These are phyloP conservation scores for Turnix velox DNA, from an alignment of 2,113 vertebrate species.

Conservation along the genomic window DNA sequence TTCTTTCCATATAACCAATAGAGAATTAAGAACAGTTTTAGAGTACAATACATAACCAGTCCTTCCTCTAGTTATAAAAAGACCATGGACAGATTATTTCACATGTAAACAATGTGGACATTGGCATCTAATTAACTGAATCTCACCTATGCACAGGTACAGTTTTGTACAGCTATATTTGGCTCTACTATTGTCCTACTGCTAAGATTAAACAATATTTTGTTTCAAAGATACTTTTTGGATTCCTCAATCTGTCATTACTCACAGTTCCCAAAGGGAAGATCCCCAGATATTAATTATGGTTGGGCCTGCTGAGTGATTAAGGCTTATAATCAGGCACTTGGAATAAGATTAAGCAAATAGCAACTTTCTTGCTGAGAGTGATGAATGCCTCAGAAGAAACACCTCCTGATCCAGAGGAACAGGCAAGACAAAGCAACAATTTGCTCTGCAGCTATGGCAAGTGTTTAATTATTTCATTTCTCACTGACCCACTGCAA, in stretches of 20 bases:
- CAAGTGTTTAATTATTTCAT: not conserved
- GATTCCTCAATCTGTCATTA: not conserved
- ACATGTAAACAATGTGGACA: not conserved
- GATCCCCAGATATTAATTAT: not conserved
- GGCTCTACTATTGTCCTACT: not conserved
- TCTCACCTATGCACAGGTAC: not conserved
- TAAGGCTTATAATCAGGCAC: conserved; percentile 18
- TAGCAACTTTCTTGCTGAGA: not conserved
- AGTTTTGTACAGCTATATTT: not conserved
- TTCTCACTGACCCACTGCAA: not conserved
- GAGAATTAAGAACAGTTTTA: not conserved
- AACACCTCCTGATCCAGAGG: not conserved
- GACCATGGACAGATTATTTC: not conserved
- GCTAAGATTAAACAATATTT: not conserved
- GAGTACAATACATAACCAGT: not conserved
- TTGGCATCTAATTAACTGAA: not conserved
- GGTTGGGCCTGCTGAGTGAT: conserved; percentile 22
- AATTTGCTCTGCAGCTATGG: not conserved
- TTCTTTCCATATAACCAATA: not conserved
- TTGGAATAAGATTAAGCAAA: conserved; percentile 46
- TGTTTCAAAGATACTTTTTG: not conserved
- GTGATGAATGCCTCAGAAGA: not conserved
- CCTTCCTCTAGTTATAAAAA: not conserved
- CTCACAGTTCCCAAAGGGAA: not conserved
- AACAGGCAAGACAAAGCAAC: not conserved